phyloP scores from a whole-genome alignment of 1,140 invertebrate genomes.

The Hyles vespertilio region DNA sequence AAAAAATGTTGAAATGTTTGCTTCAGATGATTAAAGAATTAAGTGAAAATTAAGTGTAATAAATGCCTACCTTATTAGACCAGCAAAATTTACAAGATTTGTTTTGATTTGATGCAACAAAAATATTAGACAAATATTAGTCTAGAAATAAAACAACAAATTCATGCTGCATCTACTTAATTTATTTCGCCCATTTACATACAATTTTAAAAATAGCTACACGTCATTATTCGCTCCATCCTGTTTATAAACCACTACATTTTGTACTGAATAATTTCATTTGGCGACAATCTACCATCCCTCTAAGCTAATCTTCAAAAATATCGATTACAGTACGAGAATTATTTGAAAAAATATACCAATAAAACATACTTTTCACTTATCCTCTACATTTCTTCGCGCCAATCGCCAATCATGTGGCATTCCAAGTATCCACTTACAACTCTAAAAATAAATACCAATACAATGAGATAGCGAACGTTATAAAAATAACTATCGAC shows the following conservation, averaged over 20 bases:
- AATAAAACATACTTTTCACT: too few relatives aligned
- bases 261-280: constrained; percentile 65
- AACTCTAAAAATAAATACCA: neutral
- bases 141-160: constrained; percentile 31
- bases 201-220: constrained; percentile 49
- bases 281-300: constrained; percentile 34
- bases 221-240: constrained; percentile 29
- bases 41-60: too few relatives aligned
- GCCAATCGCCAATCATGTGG: too few relatives aligned
- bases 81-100: too few relatives aligned
- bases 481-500: constrained; percentile 55
- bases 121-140: neutral
- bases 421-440: too few relatives aligned
- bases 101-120: too few relatives aligned
- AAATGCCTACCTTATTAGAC: too few relatives aligned
- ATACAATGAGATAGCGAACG: constrained; percentile 1
- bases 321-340: neutral
- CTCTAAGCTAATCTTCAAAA: constrained; percentile 11
- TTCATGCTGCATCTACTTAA: constrained; percentile 47
- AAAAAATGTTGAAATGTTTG: too few relatives aligned
- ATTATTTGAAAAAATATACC: too few relatives aligned
- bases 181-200: constrained; percentile 62
- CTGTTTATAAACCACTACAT: constrained; percentile 36
- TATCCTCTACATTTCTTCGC: too few relatives aligned
- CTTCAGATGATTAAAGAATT: too few relatives aligned